Evolutionary conservation across 1,140 invertebrate genomes (phyloP), one percentile per base, ranked within the genome.

Genomic region (Calliphora vicina): DNA sequence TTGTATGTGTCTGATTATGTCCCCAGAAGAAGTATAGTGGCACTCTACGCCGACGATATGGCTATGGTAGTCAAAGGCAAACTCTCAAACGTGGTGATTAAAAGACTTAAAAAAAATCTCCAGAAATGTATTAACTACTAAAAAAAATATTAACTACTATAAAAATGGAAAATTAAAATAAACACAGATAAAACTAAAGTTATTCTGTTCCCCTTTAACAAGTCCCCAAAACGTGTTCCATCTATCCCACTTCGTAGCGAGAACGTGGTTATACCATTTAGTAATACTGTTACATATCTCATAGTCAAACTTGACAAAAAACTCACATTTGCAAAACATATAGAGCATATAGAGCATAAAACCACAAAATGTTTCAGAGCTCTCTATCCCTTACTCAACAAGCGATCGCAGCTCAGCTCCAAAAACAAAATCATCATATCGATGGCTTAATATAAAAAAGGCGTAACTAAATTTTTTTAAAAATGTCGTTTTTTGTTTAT

Each of bases 121-220:
- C 61, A 23, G 6, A n/a, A 20, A 23, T 23, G n/a, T 23, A 20
- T 8, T 9, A 23, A 20, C 5, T 67, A 67, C n/a, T 67, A 23
- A 6, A 10, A 8, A 0, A 67, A n/a, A n/a, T n/a, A n/a, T n/a
- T n/a, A n/a, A n/a, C n/a, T n/a, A n/a, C n/a, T n/a, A n/a, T n/a
- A n/a, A n/a, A n/a, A 67, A 23, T 67, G 61, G 61, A 67, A 67
- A 67, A 67, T 67, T 67, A 23, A 67, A 67, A 67, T 67, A 8
- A 67, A 67, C 5, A 8, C 5, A 5, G 61, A 20, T 8, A 67
- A 67, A 23, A 67, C 3, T n/a, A 1, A 15, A n/a, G 50, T 17
- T 17, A 61, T 61, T 17, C 6, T 61, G 6, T 61, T 61, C 13
- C 50, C 50, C 20, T 67, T 67, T 67, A 67, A 67, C 10, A 67